Evolutionary conservation across 2,888 invertebrate species (phyloP).

Genomic region (Drosophila hamatofila): DNA sequence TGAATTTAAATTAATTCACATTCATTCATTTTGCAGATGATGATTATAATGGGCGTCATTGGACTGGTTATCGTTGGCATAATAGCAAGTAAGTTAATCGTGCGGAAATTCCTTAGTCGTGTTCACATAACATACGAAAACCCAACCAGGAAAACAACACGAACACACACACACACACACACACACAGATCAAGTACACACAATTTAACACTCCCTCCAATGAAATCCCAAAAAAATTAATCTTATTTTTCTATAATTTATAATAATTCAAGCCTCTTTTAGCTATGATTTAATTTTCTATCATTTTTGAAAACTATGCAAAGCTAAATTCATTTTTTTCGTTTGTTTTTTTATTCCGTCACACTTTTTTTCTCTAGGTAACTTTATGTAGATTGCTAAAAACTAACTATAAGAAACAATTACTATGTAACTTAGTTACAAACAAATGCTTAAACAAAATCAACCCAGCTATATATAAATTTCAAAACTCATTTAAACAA

Average conservation of each 20-base stretch:
- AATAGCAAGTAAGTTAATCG: constrained; percentile 92
- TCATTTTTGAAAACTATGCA: constrained; percentile 41
- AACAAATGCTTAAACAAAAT: constrained; percentile 57
- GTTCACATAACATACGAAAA: constrained; percentile 27
- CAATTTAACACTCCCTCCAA: constrained; percentile 27
- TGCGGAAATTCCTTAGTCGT: constrained; percentile 43
- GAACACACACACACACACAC: constrained; percentile 23
- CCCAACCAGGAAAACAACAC: constrained; percentile 23
- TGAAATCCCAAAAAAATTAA: constrained; percentile 13
- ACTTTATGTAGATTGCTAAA: constrained; percentile 85
- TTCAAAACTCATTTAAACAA: constrained; percentile 49
- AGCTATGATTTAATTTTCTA: constrained; percentile 34
- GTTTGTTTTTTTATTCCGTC: constrained; percentile 59
- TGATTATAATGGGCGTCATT: constrained; percentile 95
- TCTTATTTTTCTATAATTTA: constrained; percentile 47
- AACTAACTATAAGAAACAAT: constrained; percentile 56
- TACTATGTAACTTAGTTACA: constrained; percentile 71
- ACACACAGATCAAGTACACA: constrained; percentile 26
- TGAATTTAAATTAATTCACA: background rate
- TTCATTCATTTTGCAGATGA: constrained; percentile 88
- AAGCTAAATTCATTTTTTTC: constrained; percentile 62
- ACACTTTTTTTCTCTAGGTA: constrained; percentile 83
- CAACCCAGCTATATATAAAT: constrained; percentile 42
- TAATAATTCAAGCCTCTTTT: constrained; percentile 23
- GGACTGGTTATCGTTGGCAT: constrained; percentile 93